Conservation (phyloP, 2,888 invertebrate species). For the Phengaris arion region DNA sequence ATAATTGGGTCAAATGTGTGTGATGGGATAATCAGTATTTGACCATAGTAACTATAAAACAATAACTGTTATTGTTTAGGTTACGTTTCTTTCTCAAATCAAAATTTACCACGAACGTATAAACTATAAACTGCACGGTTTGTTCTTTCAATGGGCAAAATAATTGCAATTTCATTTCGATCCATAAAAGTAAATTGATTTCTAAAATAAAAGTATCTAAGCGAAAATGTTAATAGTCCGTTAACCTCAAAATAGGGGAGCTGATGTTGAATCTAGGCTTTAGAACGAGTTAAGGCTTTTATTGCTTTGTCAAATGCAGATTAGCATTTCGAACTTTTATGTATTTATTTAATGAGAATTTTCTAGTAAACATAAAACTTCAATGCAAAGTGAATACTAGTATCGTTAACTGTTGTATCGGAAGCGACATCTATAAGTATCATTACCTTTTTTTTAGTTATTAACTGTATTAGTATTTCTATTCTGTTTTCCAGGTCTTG, state of each 20-base stretch:
- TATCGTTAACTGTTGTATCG: too few species aligned
- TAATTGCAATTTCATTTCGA: background rate
- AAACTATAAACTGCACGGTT: background rate
- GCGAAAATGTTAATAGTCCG: background rate
- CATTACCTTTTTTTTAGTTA: too few species aligned
- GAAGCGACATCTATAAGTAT: too few species aligned
- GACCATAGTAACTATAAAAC: too few species aligned
- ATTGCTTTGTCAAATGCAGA: background rate
- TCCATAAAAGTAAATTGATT: conserved; percentile 9
- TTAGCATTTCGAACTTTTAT: background rate
- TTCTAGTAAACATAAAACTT: too few species aligned
- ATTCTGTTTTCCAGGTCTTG: too few species aligned
- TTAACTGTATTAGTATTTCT: too few species aligned
- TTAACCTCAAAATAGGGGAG: conserved; percentile 14
- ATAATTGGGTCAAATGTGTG: too few species aligned
- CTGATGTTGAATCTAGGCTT: background rate
- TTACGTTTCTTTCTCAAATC: background rate
- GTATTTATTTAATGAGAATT: background rate
- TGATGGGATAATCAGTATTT: too few species aligned
- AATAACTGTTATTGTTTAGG: too few species aligned
- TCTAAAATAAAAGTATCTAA: background rate
- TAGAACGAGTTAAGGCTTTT: background rate
- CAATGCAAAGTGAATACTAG: too few species aligned
- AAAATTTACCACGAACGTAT: background rate
- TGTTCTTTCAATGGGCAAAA: background rate